These are phyloP conservation scores for Salarias fasciatus DNA, from an alignment of 2,797 vertebrate genomes.

Conservation along the genomic window DNA sequence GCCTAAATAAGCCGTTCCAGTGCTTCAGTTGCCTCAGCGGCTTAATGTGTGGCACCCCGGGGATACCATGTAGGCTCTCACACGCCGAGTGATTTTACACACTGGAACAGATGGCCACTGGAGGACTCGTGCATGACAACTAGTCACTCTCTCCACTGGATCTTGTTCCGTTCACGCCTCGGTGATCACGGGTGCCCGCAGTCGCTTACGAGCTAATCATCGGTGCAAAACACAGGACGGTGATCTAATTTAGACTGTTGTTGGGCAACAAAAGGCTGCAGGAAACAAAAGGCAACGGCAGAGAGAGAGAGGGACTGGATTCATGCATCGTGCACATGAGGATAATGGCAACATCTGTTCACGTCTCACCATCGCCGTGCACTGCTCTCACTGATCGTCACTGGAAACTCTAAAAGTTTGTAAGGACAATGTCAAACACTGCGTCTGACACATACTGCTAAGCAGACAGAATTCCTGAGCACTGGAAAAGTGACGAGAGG, in stretches of 20 bases:
- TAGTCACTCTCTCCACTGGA: slow-evolving; percentile 52
- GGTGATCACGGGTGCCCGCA: slow-evolving; percentile 53
- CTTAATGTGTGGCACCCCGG: slow-evolving; percentile 36
- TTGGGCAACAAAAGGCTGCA: slow-evolving; percentile 60
- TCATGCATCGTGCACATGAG: slow-evolving; percentile 48
- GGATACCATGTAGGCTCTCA: slow-evolving; percentile 49
- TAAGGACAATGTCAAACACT: background rate
- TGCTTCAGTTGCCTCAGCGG: slow-evolving; percentile 21
- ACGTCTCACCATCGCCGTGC: background rate
- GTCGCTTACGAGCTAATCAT: slow-evolving; percentile 78
- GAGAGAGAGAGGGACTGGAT: slow-evolving; percentile 8
- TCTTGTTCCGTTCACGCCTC: slow-evolving; percentile 66
- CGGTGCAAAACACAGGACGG: slow-evolving; percentile 75
- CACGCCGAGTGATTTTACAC: slow-evolving; percentile 63
- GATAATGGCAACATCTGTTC: slow-evolving; percentile 58
- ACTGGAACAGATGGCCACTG: slow-evolving; percentile 78
- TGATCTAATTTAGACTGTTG: slow-evolving; percentile 74
- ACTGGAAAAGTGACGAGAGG: background rate
- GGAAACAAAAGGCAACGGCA: slow-evolving; percentile 38
- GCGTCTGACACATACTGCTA: background rate
- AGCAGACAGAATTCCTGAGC: slow-evolving; percentile 13
- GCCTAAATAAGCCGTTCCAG: slow-evolving; percentile 30
- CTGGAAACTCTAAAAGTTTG: slow-evolving; percentile 1
- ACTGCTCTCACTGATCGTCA: slow-evolving; percentile 13
- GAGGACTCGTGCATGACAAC: slow-evolving; percentile 67